Evolutionary conservation across 2,797 vertebrate species (phyloP).

Genomic region (Delichon dasypus): DNA sequence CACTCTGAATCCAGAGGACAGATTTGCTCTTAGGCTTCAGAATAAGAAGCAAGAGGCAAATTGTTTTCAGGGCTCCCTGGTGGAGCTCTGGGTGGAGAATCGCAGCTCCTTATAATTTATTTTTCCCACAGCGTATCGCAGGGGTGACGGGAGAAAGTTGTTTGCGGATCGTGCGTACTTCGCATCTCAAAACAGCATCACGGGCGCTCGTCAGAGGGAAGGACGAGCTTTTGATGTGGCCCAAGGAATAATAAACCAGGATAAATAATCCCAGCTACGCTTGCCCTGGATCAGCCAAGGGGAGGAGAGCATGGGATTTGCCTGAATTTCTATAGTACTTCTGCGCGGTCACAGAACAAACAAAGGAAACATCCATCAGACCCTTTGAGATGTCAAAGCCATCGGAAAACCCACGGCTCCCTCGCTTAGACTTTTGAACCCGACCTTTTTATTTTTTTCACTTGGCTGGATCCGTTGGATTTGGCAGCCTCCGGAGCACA

Average conservation of each 20-base stretch:
- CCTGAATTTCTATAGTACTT: not conserved
- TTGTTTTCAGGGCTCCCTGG: not conserved
- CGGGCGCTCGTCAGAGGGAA: not conserved
- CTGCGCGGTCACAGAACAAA: conserved; percentile 27
- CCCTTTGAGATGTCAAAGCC: conserved; percentile 40
- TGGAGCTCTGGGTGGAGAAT: conserved; percentile 20
- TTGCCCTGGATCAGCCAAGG: not conserved
- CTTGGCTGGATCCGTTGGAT: conserved; percentile 19
- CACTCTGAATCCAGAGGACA: not conserved
- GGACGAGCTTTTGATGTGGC: not conserved
- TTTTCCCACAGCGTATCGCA: not conserved
- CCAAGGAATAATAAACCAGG: not conserved
- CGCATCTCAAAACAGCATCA: not conserved
- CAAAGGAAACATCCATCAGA: conserved; percentile 52
- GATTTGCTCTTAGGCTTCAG: not conserved
- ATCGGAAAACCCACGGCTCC: conserved; percentile 38
- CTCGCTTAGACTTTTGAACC: conserved; percentile 32
- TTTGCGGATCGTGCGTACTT: not conserved
- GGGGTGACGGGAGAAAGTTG: not conserved
- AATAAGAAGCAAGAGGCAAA: not conserved
- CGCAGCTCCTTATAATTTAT: not conserved
- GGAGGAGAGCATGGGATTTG: not conserved
- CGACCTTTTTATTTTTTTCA: conserved; percentile 40
- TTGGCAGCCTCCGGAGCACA: conserved; percentile 56
- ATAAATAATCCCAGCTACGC: not conserved